Evolutionary conservation across 2,797 vertebrate species (phyloP), one percentile per base, ranked within the genome.

Genomic region (Sebastes nivosus): DNA sequence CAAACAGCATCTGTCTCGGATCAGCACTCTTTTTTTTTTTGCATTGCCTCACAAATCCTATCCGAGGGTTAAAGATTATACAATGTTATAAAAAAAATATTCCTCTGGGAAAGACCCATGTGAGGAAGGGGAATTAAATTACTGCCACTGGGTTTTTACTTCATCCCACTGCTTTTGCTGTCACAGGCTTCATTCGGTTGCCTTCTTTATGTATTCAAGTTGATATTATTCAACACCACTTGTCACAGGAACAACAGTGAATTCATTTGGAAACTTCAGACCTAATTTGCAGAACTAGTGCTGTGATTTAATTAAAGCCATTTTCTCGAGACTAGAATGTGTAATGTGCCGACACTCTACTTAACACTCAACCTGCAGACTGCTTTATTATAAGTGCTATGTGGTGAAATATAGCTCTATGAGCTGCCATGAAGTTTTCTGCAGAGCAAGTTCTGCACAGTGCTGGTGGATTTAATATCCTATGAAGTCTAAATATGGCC

Each of bases 401-500:
- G 12, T 18, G 9, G 42, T 18, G 24, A 60, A 20, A 50, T 36
- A 24, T 38, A 27, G 10, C 36, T 67, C 13, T 50, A 4, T 20
- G 46, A 59, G 8, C 9, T 38, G 6, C 2, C 14, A 16, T 52
- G 22, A 42, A 61, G 24, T 65, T 77, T 81, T 52, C 42, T 64
- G 80, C 25, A 38, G 13, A 59, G 67, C 59, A 61, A 27, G 14
- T 67, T 75, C 76, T 75, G 6, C 46, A 61, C 30, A 22, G 16
- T 46, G 29, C 54, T 64, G 24, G 55, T 73, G 72, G 72, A 72
- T 80, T 79, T 72, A 38, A 67, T 52, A 69, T 50, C 0, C n/a
- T 55, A 6, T 67, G 61, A 75, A 82, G 76, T 82, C 67, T 85
- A 88, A 86, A 91, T 77, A 3, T 77, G 68, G 34, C 68, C 57